A percentile compares a stretch with the other conserved stretches of the same genome.
Evolutionary conservation across 2,797 vertebrate genomes (phyloP).

Genomic region (Etheostoma perlongum): DNA sequence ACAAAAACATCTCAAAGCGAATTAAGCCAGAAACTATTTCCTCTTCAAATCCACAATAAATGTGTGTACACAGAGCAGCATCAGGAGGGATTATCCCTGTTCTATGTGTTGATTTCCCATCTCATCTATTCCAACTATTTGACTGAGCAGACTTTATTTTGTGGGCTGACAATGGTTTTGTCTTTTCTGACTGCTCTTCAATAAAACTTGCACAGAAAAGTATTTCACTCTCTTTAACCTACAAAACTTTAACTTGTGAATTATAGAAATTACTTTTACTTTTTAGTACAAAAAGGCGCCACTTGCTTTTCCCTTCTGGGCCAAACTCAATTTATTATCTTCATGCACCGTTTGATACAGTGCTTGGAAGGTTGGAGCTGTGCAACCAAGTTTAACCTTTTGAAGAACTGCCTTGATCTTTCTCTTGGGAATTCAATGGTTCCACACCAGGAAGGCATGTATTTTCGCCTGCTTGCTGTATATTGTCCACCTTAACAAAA

Average conservation of each 20-base stretch:
- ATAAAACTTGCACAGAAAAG: slow-evolving; percentile 53
- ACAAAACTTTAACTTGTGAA: slow-evolving; percentile 54
- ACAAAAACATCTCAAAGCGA: slow-evolving; percentile 32
- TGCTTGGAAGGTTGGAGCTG: slow-evolving; percentile 34
- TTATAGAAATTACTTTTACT: slow-evolving; percentile 43
- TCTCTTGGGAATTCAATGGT: slow-evolving; percentile 29
- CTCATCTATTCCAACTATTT: slow-evolving; percentile 61
- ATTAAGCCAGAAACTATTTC: slow-evolving; percentile 35
- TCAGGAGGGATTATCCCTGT: slow-evolving; percentile 39
- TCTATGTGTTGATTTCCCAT: slow-evolving; percentile 66
- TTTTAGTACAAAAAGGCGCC: slow-evolving; percentile 34
- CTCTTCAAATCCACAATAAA: slow-evolving; percentile 38
- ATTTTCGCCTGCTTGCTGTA: slow-evolving; percentile 30
- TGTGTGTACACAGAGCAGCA: slow-evolving; percentile 33
- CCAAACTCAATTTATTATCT: slow-evolving; percentile 54
- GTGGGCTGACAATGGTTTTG: slow-evolving; percentile 66
- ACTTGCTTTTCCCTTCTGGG: slow-evolving; percentile 26
- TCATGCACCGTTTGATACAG: slow-evolving; percentile 53
- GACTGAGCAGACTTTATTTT: slow-evolving; percentile 72
- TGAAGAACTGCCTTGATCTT: slow-evolving; percentile 18
- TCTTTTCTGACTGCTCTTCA: slow-evolving; percentile 65
- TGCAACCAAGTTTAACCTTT: slow-evolving; percentile 50
- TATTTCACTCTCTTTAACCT: slow-evolving; percentile 58
- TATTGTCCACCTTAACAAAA: slow-evolving; percentile 14
- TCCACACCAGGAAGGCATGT: slow-evolving; percentile 6